phyloP scores from a whole-genome alignment of 1,140 invertebrate genomes.

The Tyrophagus putrescentiae region DNA sequence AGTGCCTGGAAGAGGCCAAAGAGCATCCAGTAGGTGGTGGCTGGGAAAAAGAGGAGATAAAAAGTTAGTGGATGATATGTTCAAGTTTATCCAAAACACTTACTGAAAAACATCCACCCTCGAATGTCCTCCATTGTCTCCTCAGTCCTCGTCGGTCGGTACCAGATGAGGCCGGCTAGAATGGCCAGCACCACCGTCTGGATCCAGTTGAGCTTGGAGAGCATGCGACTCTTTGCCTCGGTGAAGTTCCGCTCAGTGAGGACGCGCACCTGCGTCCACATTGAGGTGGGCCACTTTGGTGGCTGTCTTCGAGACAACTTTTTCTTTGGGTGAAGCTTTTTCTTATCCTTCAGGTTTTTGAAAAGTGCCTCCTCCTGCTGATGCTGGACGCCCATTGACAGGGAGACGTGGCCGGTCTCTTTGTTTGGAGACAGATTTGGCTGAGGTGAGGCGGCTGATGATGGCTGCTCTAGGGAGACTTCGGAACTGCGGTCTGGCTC shows the following conservation, averaged over 20 bases:
- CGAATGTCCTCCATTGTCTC: conserved; percentile 59
- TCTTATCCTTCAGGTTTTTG: no score
- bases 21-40: conserved; percentile 70
- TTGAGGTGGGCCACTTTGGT: conserved; percentile 56
- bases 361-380: no score
- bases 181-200: conserved; percentile 57
- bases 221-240: conserved; percentile 57
- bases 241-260: conserved; percentile 61
- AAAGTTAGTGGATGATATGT: conserved; percentile 22
- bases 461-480: no score
- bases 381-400: no score
- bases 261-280: conserved; percentile 61
- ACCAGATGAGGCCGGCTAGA: conserved; percentile 62
- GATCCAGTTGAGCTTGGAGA: conserved; percentile 63
- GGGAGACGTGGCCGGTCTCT: no score
- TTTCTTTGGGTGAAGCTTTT: no score
- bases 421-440: no score
- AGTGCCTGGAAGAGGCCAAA: conserved; percentile 65
- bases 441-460: no score
- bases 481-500: conserved; percentile 42
- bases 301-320: no score
- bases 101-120: conserved; percentile 44
- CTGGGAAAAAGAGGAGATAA: conserved; percentile 52
- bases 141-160: conserved; percentile 55
- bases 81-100: conserved; percentile 14